These are phyloP conservation scores for Pantala flavescens DNA, from an alignment of 1,140 invertebrate genomes.

Conservation along the genomic window DNA sequence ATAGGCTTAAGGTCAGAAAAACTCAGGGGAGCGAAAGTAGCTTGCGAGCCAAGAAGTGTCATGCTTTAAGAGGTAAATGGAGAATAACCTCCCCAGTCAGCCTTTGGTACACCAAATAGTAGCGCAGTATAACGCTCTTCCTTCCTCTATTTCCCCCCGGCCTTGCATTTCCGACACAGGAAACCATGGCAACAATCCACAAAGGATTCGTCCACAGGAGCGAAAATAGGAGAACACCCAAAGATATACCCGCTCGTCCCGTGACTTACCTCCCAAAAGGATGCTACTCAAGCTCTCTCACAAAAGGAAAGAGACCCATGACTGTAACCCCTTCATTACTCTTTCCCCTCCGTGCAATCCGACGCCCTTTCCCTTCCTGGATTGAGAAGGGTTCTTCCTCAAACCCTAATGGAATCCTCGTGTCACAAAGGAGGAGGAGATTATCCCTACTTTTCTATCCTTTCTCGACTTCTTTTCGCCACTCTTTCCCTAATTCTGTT, in stretches of 20 bases:
- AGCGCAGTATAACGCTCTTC: not conserved
- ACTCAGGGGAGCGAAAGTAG: too few species aligned
- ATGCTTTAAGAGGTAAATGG: too few species aligned
- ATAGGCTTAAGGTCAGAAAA: too few species aligned
- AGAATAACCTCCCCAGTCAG: not conserved
- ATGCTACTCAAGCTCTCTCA: not conserved
- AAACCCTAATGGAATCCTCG: constrained; percentile 1
- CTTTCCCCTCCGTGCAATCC: not conserved
- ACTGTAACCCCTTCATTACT: not conserved
- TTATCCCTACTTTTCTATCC: not conserved
- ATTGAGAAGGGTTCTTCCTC: not conserved
- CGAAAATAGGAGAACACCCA: not conserved
- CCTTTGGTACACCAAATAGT: not conserved
- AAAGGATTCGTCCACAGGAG: not conserved
- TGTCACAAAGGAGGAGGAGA: not conserved
- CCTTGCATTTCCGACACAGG: constrained; percentile 3
- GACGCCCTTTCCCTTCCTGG: not conserved
- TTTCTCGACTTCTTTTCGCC: not conserved
- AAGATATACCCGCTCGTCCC: not conserved
- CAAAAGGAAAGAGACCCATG: not conserved
- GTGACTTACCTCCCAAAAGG: not conserved
- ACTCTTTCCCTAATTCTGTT: too few species aligned
- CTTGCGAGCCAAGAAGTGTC: too few species aligned
- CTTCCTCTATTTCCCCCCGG: not conserved
- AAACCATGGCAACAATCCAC: not conserved